phyloP scores from a whole-genome alignment of 2,113 vertebrate genomes.

The Epinephelus fuscoguttatus region DNA sequence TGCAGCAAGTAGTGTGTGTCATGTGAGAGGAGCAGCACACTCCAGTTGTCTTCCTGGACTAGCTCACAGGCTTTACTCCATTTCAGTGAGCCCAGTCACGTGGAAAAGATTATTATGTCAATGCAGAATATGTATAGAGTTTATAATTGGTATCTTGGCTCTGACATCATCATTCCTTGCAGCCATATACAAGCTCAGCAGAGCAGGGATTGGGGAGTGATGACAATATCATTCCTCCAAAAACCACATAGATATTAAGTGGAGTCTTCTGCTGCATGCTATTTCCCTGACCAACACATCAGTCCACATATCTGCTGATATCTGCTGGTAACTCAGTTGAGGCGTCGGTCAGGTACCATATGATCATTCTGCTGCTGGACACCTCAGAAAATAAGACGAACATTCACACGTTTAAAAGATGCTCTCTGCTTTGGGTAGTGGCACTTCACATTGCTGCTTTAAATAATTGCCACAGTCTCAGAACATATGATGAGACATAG shows the following conservation, averaged over 20 bases:
- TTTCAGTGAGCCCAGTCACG: conserved; percentile 8
- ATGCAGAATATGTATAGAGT: conserved; percentile 25
- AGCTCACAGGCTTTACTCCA: not conserved
- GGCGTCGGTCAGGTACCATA: not conserved
- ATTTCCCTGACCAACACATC: conserved; percentile 11
- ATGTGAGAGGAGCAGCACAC: conserved; percentile 7
- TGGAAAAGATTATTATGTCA: conserved; percentile 34
- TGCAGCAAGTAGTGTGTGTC: not conserved
- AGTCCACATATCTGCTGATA: not conserved
- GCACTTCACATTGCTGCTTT: no score
- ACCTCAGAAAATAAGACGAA: not conserved
- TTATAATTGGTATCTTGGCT: conserved; percentile 36
- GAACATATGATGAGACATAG: no score
- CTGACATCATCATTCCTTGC: conserved; percentile 28
- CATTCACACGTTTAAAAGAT: not conserved
- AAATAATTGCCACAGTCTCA: no score
- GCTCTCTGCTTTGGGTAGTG: no score
- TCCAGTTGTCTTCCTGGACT: conserved; percentile 5
- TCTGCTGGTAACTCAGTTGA: not conserved
- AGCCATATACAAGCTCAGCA: conserved; percentile 24
- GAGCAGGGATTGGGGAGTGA: conserved; percentile 4
- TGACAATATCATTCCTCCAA: conserved; percentile 15
- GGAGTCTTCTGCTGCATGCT: not conserved
- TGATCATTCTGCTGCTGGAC: not conserved
- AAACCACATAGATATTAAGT: not conserved